A percentile compares a stretch with the other conserved stretches of the same genome.
Conservation (phyloP, 2,797 vertebrate genomes). For the Coluber constrictor region DNA sequence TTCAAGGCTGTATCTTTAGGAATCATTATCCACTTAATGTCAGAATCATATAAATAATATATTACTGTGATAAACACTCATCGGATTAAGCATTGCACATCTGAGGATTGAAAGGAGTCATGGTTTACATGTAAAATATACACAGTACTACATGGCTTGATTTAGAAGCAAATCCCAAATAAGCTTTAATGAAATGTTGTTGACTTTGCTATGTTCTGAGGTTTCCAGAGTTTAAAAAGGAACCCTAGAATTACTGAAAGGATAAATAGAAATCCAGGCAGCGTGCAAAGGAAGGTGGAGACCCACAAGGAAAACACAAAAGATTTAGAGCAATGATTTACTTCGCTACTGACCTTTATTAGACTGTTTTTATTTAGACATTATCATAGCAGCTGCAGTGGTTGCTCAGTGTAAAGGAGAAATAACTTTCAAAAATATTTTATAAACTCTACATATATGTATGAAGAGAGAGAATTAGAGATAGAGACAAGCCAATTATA, state of each 20-base stretch:
- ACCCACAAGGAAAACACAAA: constrained; percentile 47
- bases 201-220: constrained; percentile 8
- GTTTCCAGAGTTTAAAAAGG: constrained; percentile 22
- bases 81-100: not conserved
- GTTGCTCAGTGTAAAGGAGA: not conserved
- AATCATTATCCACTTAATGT: not conserved
- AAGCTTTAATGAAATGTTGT: not conserved
- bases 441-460: not conserved
- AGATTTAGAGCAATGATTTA: constrained; percentile 14
- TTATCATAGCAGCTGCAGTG: not conserved
- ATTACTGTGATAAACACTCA: not conserved
- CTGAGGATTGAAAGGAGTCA: not conserved
- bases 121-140: not conserved
- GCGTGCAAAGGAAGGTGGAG: constrained; percentile 15
- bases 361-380: not conserved
- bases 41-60: not conserved
- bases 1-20: not conserved
- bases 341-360: constrained; percentile 47
- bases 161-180: not conserved
- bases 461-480: too few relatives aligned
- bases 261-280: constrained; percentile 15
- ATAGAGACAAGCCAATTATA: not conserved
- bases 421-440: not conserved
- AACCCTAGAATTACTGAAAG: constrained; percentile 16
- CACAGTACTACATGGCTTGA: not conserved